Percentiles rank a stretch among this genome's conserved stretches.
Conservation (phyloP, 2,113 vertebrate species). For the Vombatus ursinus region DNA sequence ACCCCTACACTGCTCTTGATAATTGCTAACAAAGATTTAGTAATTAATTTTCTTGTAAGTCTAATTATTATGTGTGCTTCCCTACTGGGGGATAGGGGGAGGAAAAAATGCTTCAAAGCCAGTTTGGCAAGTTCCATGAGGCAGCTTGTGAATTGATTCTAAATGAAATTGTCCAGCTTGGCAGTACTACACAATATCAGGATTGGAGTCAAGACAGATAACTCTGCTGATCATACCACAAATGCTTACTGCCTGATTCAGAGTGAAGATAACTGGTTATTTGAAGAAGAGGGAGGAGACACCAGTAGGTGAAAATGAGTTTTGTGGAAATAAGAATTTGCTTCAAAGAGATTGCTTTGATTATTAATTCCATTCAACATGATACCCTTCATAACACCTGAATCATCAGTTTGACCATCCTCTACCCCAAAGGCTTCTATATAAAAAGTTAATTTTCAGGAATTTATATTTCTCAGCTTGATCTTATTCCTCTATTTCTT, state of each 20-base stretch:
- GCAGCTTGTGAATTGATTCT: slow-evolving; percentile 60
- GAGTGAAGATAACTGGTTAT: neutral
- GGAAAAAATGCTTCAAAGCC: neutral
- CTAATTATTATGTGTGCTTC: slow-evolving; percentile 60
- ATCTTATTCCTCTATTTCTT: slow-evolving; percentile 48
- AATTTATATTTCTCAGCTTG: slow-evolving; percentile 42
- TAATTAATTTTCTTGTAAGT: slow-evolving; percentile 75
- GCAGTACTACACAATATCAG: slow-evolving; percentile 50
- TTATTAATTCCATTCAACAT: slow-evolving; percentile 29
- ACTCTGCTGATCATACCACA: slow-evolving; percentile 28
- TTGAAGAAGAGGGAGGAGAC: slow-evolving; percentile 18
- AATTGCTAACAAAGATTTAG: slow-evolving; percentile 64
- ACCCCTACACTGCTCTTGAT: slow-evolving; percentile 32
- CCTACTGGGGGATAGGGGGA: slow-evolving; percentile 31
- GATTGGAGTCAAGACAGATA: slow-evolving; percentile 33
- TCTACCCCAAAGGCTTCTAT: slow-evolving; percentile 6
- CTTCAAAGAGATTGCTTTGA: slow-evolving; percentile 16
- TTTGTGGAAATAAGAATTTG: slow-evolving; percentile 34
- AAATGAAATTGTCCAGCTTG: slow-evolving; percentile 69
- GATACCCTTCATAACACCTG: slow-evolving; percentile 1
- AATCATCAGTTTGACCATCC: slow-evolving; percentile 11
- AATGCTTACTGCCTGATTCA: neutral
- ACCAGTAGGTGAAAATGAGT: slow-evolving; percentile 46
- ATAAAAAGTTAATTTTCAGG: slow-evolving; percentile 37
- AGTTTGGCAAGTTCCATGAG: slow-evolving; percentile 32